Base-by-base conservation (phyloP, 2,797 vertebrate species). In the Kryptopterus vitreolus region DNA sequence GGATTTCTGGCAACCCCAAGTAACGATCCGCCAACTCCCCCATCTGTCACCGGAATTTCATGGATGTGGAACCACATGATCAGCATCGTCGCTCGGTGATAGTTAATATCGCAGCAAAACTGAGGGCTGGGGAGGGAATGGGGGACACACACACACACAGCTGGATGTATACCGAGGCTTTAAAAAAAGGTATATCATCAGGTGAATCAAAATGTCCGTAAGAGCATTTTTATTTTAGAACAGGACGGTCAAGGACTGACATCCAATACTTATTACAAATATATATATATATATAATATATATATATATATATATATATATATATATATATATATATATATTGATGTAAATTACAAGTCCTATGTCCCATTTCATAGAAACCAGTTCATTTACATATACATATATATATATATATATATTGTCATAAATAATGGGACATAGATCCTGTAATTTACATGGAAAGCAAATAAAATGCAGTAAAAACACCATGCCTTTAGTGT, bases 21-120 rank as follows among this genome's bases (percentile, higher is more conserved):
- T 50, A 83, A 53, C 69, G 88, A 2, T 81, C 73, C 85, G 86
- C 88, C 84, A 74, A 59, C 58, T 46, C 84, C 29, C 66, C 93
- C 93, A 93, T 93, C 91, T 93, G 92, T 83, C 82, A 73, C 90
- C 90, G 85, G 90, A 92, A 87, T 76, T 88, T 84, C 69, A 53
- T 46, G 43, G 68, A 63, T 74, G 58, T 8, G 5, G 46, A 79
- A 57, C 18, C n/a, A 3, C 24, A 62, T 24, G 24, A 55, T 68
- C 74, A 74, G 82, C 78, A 81, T 43, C n/a, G 11, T 35, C 55
- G 7, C 68, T 46, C n/a, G 52, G 4, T 26, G 15, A n/a, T 31
- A 16, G 35, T 33, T 29, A 35, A 59, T 59, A 33, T 81, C 55
- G 3, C 48, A 72, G 50, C 33, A 78, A 74, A 68, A 59, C 61